Evolutionary conservation across 2,113 vertebrate genomes (phyloP).

Genomic region (Miniopterus natalensis): DNA sequence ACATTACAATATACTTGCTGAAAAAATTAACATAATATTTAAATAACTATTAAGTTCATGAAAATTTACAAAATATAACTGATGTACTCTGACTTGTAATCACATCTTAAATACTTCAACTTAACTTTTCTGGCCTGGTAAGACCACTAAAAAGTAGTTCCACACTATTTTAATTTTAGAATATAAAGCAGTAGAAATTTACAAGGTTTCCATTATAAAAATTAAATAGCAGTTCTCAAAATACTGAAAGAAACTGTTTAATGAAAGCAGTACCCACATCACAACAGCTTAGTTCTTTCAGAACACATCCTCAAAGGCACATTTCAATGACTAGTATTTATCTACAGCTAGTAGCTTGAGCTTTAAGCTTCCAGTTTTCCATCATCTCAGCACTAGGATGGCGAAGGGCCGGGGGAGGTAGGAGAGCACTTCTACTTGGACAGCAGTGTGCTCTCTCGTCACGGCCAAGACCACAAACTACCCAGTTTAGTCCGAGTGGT

Average conservation of each 20-base stretch:
- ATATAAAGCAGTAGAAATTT: conserved; percentile 69
- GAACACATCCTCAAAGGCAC: conserved; percentile 69
- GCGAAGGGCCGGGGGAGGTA: background rate
- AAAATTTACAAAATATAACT: conserved; percentile 30
- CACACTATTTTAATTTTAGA: conserved; percentile 55
- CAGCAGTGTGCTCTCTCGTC: background rate
- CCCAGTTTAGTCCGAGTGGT: background rate
- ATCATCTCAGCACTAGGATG: background rate
- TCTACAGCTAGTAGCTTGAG: background rate
- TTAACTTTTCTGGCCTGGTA: conserved; percentile 72
- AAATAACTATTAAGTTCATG: conserved; percentile 17
- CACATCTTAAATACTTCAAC: conserved; percentile 59
- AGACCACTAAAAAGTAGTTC: conserved; percentile 62
- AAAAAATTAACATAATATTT: background rate
- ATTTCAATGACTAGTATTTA: conserved; percentile 51
- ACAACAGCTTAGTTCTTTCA: conserved; percentile 9
- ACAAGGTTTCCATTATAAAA: conserved; percentile 65
- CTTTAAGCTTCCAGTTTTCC: conserved; percentile 58
- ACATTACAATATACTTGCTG: conserved; percentile 3
- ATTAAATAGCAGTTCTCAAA: conserved; percentile 77
- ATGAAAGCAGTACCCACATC: conserved; percentile 69
- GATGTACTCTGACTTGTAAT: background rate
- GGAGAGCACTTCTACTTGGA: background rate
- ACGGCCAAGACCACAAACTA: background rate
- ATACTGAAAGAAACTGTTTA: conserved; percentile 75